A percentile compares a stretch with the other conserved stretches of the same genome.
Evolutionary conservation across 2,113 vertebrate species (phyloP).

Genomic region (Cariama cristata): DNA sequence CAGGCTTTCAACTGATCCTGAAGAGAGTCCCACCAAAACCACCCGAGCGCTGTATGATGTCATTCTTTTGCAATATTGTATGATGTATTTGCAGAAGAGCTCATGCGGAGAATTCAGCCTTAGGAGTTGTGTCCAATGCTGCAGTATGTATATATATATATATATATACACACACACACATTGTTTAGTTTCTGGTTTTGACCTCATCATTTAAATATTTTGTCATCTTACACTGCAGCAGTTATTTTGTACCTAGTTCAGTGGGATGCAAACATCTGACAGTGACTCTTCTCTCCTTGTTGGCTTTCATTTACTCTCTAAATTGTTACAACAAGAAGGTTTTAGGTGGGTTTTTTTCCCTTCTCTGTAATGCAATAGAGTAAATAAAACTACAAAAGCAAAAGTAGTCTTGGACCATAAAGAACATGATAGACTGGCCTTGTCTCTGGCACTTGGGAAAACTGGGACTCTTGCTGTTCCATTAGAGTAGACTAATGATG

Average conservation of each 20-base stretch:
- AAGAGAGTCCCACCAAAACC: not conserved
- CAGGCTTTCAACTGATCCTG: not conserved
- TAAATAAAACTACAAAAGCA: not conserved
- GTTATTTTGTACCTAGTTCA: not conserved
- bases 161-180: no score
- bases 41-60: not conserved
- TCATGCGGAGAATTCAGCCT: not conserved
- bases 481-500: constrained; percentile 1
- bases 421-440: not conserved
- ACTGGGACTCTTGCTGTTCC: not conserved
- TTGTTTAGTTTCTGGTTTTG: not conserved
- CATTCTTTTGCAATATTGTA: not conserved
- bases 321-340: not conserved
- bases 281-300: not conserved
- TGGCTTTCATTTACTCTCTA: not conserved
- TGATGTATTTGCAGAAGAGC: not conserved
- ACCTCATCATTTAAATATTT: not conserved
- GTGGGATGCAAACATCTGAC: not conserved
- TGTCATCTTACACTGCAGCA: not conserved
- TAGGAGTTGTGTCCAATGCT: not conserved
- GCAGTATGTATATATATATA: not conserved
- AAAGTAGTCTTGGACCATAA: not conserved
- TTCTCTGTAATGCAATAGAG: not conserved
- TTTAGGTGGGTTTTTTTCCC: rapidly evolving
- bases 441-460: not conserved